Evolutionary conservation across 2,113 vertebrate species (phyloP).

Genomic region (Pelecanus crispus): DNA sequence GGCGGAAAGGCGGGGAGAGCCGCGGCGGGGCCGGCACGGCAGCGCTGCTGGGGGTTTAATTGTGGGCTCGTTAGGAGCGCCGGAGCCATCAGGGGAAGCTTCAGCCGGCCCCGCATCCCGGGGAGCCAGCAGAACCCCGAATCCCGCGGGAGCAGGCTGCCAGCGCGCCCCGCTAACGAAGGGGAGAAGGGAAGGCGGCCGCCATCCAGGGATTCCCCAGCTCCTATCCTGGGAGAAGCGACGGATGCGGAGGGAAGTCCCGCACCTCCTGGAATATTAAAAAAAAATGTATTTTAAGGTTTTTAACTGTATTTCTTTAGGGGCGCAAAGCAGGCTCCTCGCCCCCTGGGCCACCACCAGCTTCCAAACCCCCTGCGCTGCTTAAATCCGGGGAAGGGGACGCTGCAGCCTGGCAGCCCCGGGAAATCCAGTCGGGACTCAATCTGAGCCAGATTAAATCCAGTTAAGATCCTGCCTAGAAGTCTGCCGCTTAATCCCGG

Average conservation of each 20-base stretch:
- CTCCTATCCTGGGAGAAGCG: background rate
- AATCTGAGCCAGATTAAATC: background rate
- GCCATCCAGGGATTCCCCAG: background rate
- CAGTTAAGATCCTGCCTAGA: background rate
- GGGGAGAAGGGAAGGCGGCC: background rate
- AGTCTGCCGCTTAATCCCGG: background rate
- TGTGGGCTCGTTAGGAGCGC: background rate
- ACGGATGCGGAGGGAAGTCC: background rate
- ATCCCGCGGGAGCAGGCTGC: background rate
- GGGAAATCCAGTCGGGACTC: background rate
- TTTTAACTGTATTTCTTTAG: background rate
- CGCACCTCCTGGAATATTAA: background rate
- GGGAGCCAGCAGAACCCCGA: background rate
- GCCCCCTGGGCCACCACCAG: background rate
- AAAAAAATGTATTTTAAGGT: background rate
- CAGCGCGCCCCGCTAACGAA: background rate
- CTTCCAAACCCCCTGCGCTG: background rate
- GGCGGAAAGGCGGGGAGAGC: background rate
- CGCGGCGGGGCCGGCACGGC: accelerated
- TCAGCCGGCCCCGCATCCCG: background rate
- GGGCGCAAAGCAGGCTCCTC: too few species aligned
- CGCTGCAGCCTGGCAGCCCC: background rate
- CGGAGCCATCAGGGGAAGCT: background rate
- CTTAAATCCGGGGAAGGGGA: background rate
- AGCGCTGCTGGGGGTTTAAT: background rate